Conservation (phyloP, 2,888 invertebrate genomes). For the Ichneumoninae sp. region DNA sequence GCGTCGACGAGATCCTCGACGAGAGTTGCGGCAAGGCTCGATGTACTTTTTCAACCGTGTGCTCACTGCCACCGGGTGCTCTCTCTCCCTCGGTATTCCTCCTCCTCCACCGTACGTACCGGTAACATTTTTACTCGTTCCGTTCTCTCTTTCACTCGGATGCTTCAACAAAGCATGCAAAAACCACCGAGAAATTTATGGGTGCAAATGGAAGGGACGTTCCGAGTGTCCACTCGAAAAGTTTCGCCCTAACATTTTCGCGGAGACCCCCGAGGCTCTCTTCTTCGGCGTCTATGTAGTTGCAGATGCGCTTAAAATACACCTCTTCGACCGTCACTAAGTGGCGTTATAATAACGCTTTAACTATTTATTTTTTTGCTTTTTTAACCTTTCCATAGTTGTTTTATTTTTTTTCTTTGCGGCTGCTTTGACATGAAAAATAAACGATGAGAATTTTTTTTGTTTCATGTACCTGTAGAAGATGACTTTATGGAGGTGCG, state of each 20-base stretch:
- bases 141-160: constrained; percentile 27
- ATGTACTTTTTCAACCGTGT: constrained; percentile 64
- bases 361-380: background rate
- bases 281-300: background rate
- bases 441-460: background rate
- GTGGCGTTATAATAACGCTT: constrained; percentile 3
- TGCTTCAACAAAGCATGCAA: constrained; percentile 61
- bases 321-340: background rate
- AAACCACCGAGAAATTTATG: constrained; percentile 65
- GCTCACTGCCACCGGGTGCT: constrained; percentile 33
- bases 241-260: constrained; percentile 45
- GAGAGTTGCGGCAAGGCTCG: constrained; percentile 54
- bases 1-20: constrained; percentile 50
- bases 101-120: background rate
- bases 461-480: background rate
- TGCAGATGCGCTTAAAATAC: constrained; percentile 9
- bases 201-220: constrained; percentile 45
- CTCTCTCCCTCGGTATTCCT: constrained; percentile 29
- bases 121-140: constrained; percentile 15
- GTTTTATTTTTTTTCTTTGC: background rate
- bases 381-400: background rate
- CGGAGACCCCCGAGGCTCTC: background rate
- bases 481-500: background rate
- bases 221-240: constrained; percentile 65
- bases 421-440: background rate